Base-by-base conservation (phyloP, 2,797 vertebrate genomes). In the Leucoraja ocellata region DNA sequence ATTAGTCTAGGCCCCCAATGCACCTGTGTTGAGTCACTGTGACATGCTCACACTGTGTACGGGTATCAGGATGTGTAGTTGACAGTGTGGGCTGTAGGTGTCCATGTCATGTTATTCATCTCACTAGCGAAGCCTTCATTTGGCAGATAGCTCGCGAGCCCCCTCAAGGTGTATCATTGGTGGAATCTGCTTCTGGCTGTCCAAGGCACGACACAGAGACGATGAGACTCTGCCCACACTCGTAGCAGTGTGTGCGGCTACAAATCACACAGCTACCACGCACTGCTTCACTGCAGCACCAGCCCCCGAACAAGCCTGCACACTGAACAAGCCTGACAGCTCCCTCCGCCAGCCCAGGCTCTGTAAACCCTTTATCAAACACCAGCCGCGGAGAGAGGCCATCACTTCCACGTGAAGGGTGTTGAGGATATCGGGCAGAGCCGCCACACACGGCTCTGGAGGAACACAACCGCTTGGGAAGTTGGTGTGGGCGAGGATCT, bases 301-400 rank as follows among this genome's bases (percentile, higher is more conserved):
- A 93, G 93, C 18, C 32, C 91, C 68, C 39, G 32, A 32, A 32
- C 32, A 32, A 32, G 32, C 32, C 32, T 54, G 28, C 71, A 88
- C 9, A 28, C 71, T 25, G 36, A 16, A 13, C 14, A 73, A 74
- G 28, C 36, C 71, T 76, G 71, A 74, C 68, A 74, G 36, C 74
- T 71, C 68, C 73, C 74, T 71, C 68, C 73, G 74, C 16, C 90
- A 28, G 63, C 86, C 68, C 63, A 73, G 81, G 86, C 71, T 65
- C 23, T 13, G 54, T 14, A 74, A 92, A 92, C 74, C 36, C 39
- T 92, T 92, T 92, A 92, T 92, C 76, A 92, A n/a, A 92, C 65
- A 94, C 94, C 94, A 96, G 96, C 95, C 94, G 95, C 93, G 95
- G 94, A 90, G 58, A 94, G 58, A 94, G 74, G 93, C 94, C 95